Evolutionary conservation across 2,113 vertebrate species (phyloP).

Genomic region (Myrmecophaga tridactyla): DNA sequence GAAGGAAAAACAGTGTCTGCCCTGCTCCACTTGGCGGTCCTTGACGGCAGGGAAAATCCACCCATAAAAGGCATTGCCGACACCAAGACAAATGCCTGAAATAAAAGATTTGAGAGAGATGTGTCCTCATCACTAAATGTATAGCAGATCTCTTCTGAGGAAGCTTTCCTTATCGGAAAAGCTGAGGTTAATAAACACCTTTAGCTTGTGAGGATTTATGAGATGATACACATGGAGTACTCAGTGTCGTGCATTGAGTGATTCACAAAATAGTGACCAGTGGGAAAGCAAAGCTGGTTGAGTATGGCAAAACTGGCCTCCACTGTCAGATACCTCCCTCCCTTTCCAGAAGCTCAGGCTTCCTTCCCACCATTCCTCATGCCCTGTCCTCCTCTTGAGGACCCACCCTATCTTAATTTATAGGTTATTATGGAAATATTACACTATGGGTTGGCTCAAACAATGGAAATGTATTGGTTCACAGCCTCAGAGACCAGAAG

Average conservation of each 20-base stretch:
- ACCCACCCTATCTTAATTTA: not conserved
- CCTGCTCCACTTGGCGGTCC: not conserved
- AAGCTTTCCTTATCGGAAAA: not conserved
- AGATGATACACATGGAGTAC: not conserved
- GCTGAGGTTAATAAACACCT: not conserved
- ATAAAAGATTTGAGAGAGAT: not conserved
- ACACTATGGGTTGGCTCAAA: too few relatives aligned
- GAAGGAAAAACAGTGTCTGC: accelerated
- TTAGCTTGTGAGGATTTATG: not conserved
- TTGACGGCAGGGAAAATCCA: accelerated
- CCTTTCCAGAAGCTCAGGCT: not conserved
- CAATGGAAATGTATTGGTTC: too few relatives aligned
- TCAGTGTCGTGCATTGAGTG: not conserved
- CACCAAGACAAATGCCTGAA: not conserved
- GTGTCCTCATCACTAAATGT: accelerated
- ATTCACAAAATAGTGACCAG: accelerated
- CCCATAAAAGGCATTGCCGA: accelerated
- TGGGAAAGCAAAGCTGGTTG: not conserved
- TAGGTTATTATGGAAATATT: too few relatives aligned
- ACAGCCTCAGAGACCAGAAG: too few relatives aligned
- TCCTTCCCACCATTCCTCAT: not conserved
- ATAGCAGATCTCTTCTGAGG: not conserved
- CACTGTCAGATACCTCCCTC: not conserved
- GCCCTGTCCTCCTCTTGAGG: not conserved
- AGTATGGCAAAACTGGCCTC: not conserved